Evolutionary conservation across 2,797 vertebrate genomes (phyloP), one percentile per base, ranked within the genome.

Genomic region (Sebastes taczanowskii): DNA sequence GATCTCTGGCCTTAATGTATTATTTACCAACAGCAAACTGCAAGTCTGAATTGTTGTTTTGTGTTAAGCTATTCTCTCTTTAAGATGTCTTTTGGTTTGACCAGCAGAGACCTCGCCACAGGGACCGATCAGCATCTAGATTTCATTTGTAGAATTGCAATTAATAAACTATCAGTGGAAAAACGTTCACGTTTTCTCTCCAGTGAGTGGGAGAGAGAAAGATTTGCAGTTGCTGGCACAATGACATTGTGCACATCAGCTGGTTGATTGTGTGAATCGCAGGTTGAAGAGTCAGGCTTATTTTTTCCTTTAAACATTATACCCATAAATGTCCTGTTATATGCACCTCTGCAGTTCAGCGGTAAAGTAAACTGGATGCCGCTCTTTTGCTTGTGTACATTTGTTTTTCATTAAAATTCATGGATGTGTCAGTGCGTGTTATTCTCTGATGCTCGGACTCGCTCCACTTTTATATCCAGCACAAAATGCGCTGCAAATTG

Each of bases 401-500:
- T 82, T 81, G 77, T 78, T 76, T 86, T 85, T 59, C 75, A 68
- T 81, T 78, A 49, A 62, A 84, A 88, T 86, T 87, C 84, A 82
- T 72, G 49, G 78, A 65, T 38, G 16, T 84, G 84, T 89, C 78
- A 16, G 34, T 20, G 75, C 29, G 16, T 6, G 81, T 88, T 82
- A 63, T 49, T 70, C 78, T 68, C 74, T 4, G 16, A 35, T n/a
- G 61, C 71, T 52, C 2, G 3, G 6, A 16, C 78, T 78, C n/a
- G 53, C 81, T 78, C 77, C 30, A 55, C 61, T 85, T 86, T 87
- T 80, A 74, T 73, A 78, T 80, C 76, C 67, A 35, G 61, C 69
- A 59, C 71, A 84, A 82, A 89, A 81, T 80, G 71, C 25, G 71
- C 78, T 53, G 71, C 78, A 84, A 87, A 89, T 88, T 84, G 85